These are phyloP conservation scores for Physocephala rufipes DNA, from an alignment of 2,888 invertebrate species.

Conservation along the genomic window DNA sequence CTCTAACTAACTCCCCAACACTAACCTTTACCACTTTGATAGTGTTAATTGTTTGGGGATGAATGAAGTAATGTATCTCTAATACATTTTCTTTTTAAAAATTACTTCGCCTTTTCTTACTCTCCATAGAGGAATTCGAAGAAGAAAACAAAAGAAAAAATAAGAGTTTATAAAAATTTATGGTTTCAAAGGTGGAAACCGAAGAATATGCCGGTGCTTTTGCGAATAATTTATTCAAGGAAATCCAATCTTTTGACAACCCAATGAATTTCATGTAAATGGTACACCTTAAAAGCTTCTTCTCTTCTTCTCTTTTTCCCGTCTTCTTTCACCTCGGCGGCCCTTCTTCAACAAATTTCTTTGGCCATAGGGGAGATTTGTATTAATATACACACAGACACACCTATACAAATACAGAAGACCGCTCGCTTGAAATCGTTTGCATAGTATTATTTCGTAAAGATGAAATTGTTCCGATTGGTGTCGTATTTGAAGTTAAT, in stretches of 20 bases:
- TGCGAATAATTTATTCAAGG: conserved; percentile 7
- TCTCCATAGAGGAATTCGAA: not conserved
- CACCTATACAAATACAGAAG: not conserved
- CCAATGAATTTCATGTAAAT: not conserved
- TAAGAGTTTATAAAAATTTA: not conserved
- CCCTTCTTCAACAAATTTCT: not conserved
- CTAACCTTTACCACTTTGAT: too few species aligned
- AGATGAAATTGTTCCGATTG: conserved; percentile 25
- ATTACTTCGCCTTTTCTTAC: not conserved
- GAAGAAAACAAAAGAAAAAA: conserved; percentile 11
- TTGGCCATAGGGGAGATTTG: too few species aligned
- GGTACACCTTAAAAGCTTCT: not conserved
- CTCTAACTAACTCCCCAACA: too few species aligned
- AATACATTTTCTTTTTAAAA: not conserved
- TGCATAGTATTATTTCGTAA: conserved; percentile 3
- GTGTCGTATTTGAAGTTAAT: not conserved
- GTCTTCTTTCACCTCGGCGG: not conserved
- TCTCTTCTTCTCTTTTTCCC: not conserved
- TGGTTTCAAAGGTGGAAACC: not conserved
- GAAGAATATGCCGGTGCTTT: not conserved
- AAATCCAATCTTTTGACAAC: conserved; percentile 2
- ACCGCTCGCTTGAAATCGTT: not conserved
- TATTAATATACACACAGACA: not conserved
- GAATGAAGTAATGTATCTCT: too few species aligned
- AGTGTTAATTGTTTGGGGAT: too few species aligned